Base-by-base conservation (phyloP, 2,113 vertebrate genomes). In the Leptobrachium ailaonicum region DNA sequence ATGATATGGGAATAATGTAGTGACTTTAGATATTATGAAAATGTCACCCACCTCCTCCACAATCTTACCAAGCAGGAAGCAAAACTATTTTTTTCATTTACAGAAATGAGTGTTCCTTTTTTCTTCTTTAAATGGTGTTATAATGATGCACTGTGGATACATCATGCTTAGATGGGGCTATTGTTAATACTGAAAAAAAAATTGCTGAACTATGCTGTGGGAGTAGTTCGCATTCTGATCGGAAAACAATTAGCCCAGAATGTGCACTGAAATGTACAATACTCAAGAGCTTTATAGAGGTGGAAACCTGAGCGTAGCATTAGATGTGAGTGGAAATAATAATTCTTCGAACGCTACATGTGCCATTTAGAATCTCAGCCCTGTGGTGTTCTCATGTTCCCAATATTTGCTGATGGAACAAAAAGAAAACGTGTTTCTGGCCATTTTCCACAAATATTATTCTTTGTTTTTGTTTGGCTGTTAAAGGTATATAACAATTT, bases 241-340 rank as follows among this genome's bases (percentile, higher is more conserved):
- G 45, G 8, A 81, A 63, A 53, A 75, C 79, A 81, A 81, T 74
- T 81, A 81, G 53, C 72, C 72, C 32, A 32, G 47, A 50, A 72
- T 56, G 70, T 12, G n/a, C 32, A 41, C 47, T 60, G 79, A 75
- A 81, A 80, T 6, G 66, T 73, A 58, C 63, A 74, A 68, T 67
- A 58, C 64, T 45, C 41, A 7, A 58, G 50, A 47, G 42, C 71
- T 41, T 63, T 14, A 20, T 45, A 74, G 71, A 81, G 45, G 72
- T 47, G 64, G 67, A n/a, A 75, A 74, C 77, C 58, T 44, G 63
- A 41, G 7, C 60, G 66, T 50, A 50, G 64, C 20, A 14, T 75
- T 75, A 20, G 53, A 42, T 60, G 64, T 14, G 50, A 69, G 32
- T 60, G 44, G 66, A 50, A 75, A 75, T 75, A 62, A 81, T 74